A percentile compares a stretch with the other conserved stretches of the same genome.
These are phyloP conservation scores for Carabus problematicus DNA, from an alignment of 2,888 invertebrate genomes.

Conservation along the genomic window DNA sequence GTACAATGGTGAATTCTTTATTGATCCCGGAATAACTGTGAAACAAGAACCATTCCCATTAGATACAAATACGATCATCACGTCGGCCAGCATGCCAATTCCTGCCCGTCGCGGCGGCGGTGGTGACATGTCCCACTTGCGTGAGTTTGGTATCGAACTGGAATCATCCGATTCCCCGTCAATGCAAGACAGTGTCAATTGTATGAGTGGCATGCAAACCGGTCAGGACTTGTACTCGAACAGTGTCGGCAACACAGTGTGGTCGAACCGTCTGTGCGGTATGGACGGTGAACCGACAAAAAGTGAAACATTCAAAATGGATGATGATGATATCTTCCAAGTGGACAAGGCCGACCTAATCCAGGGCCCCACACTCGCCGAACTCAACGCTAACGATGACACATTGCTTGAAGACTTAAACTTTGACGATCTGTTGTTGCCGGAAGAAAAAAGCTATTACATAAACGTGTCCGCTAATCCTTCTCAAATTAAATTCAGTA, in stretches of 20 bases:
- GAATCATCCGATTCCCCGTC: slow-evolving; percentile 65
- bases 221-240: slow-evolving; percentile 57
- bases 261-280: slow-evolving; percentile 57
- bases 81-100: slow-evolving; percentile 70
- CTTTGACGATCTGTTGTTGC: slow-evolving; percentile 82
- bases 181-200: slow-evolving; percentile 57
- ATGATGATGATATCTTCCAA: slow-evolving; percentile 89
- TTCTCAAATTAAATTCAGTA: slow-evolving; percentile 43
- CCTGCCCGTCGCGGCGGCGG: slow-evolving; percentile 63
- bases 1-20: slow-evolving; percentile 69
- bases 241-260: slow-evolving; percentile 59
- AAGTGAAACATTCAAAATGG: slow-evolving; percentile 76
- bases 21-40: slow-evolving; percentile 68
- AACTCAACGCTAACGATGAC: slow-evolving; percentile 85
- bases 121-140: slow-evolving; percentile 57
- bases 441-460: slow-evolving; percentile 71
- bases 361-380: slow-evolving; percentile 83
- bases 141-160: slow-evolving; percentile 65
- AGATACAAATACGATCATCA: slow-evolving; percentile 56
- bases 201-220: slow-evolving; percentile 55
- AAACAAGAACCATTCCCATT: slow-evolving; percentile 66
- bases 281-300: slow-evolving; percentile 54
- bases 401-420: slow-evolving; percentile 83
- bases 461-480: slow-evolving; percentile 51
- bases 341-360: slow-evolving; percentile 87